Evolutionary conservation across 2,113 vertebrate genomes (phyloP), one percentile per base, ranked within the genome.

Genomic region (Capra hircus): DNA sequence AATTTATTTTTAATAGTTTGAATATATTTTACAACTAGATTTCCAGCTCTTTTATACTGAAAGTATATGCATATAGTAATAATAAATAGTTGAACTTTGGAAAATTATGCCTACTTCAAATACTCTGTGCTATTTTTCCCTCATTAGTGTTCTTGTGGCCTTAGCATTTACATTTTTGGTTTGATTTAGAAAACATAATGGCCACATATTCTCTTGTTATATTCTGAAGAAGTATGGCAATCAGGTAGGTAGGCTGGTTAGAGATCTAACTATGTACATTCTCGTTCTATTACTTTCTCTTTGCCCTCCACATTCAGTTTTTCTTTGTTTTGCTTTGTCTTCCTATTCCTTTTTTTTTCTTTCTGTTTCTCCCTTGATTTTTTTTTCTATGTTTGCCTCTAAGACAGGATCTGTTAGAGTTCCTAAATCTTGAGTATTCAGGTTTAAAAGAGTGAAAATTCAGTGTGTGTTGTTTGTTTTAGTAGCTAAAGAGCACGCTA

Each of bases 1-100:
- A 90, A 64, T 92, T 90, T 90, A 94, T 88, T 92, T 92, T 94
- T 80, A 91, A 50, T 71, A 88, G 36, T 90, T 92, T 48, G 13
- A 86, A 64, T 95, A 33, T 89, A 4, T 86, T 95, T 91, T 95
- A 48, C 48, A 86, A 48, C 60, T 88, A 28, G n/a, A 45, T 64
- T 88, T 95, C 40, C 27, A 93, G 12, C 33, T 89, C 28, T 53
- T 83, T 90, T 74, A 62, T 60, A 84, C 1, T 55, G 16, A 85
- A 60, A 57, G 52, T 91, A 7, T 77, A 92, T 90, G 33, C 4
- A 40, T 71, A 13, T 88, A 40, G 71, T 59, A 67, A 67, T 81
- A 88, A 50, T 81, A 77, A 84, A 78, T 48, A 59, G 52, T 40
- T 87, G 52, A 62, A 64, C 15, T 94, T 78, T 55, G 40, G 48